These are phyloP conservation scores for Pterocles burchelli DNA, from an alignment of 2,113 vertebrate genomes.

Conservation along the genomic window DNA sequence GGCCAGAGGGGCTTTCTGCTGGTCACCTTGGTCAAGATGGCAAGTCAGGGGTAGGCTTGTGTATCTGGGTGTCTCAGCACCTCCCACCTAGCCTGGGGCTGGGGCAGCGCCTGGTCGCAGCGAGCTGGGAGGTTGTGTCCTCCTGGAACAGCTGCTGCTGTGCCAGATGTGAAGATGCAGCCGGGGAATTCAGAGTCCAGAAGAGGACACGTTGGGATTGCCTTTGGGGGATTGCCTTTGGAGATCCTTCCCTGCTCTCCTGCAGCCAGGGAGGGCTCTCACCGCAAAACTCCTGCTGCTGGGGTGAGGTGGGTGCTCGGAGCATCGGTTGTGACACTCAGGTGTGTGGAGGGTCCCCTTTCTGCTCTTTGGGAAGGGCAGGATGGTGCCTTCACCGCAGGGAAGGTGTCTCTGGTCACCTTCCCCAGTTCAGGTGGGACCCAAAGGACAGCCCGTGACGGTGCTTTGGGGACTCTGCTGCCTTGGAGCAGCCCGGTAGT, in stretches of 20 bases:
- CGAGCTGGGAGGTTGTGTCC: not conserved
- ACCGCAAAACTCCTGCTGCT: not conserved
- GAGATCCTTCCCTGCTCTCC: not conserved
- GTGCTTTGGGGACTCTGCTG: fast-evolving
- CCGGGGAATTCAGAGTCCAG: not conserved
- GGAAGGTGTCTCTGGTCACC: not conserved
- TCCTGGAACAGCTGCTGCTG: not conserved
- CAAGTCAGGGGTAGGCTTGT: not conserved
- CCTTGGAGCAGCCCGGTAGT: not conserved
- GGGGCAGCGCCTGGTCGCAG: not conserved
- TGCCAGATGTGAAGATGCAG: not conserved
- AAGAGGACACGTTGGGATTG: not conserved
- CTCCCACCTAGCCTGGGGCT: not conserved
- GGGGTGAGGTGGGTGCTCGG: not conserved
- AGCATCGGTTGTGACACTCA: not conserved
- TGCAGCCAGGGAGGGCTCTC: not conserved
- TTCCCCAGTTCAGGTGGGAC: not conserved
- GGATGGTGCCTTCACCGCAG: not conserved
- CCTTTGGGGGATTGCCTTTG: not conserved
- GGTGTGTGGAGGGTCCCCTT: not conserved
- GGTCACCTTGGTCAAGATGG: not conserved
- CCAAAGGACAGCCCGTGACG: not conserved
- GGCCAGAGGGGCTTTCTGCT: not conserved
- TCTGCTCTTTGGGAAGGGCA: not conserved
- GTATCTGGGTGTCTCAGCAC: not conserved